Evolutionary conservation across 2,888 invertebrate species (phyloP), one percentile per base, ranked within the genome.

Genomic region (Leptothorax acervorum): DNA sequence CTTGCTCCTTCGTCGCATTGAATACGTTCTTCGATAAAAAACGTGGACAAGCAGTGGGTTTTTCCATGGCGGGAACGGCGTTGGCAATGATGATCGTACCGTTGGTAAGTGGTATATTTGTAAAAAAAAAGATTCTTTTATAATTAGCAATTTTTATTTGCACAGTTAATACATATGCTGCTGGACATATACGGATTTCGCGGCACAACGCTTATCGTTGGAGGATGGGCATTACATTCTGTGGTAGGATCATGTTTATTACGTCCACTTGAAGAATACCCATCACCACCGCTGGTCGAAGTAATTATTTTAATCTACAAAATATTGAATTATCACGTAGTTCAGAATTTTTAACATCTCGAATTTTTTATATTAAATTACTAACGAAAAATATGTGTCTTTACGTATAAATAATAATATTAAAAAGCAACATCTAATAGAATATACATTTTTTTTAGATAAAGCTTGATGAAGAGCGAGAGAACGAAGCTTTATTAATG

Each of bases 31-130:
- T 97, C 93, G 96, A 96, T 23, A 96, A 97, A 93, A 97, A 97
- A 93, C 96, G 97, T 35, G 97, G 97, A 0, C 97, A 97, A 93
- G 97, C 97, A 0, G 97, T 97, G 9, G 97, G 97, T 0, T 95
- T 97, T 39, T 97, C 97, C 0, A 97, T 97, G 96, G 97, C 97
- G 0, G 97, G 97, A 0, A 97, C 97, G 0, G 97, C 97, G 5
- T 96, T 97, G 90, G 97, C 97, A 4, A 96, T 97, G 95, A 96
- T 97, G 96, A 95, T 97, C 85, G 97, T 97, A 96, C 97, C 97
- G 0, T 97, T 97, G 93, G 95, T 93, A 73, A 81, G 42, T 70
- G 78, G 42, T 51, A 65, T 23, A 57, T 23, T 76, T 42, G 2
- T 4, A 23, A 15, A 45, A 18, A 23, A 28, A 35, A 45, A 68